These are phyloP conservation scores for Oophaga pumilio DNA, from an alignment of 2,113 vertebrate species.

Conservation along the genomic window DNA sequence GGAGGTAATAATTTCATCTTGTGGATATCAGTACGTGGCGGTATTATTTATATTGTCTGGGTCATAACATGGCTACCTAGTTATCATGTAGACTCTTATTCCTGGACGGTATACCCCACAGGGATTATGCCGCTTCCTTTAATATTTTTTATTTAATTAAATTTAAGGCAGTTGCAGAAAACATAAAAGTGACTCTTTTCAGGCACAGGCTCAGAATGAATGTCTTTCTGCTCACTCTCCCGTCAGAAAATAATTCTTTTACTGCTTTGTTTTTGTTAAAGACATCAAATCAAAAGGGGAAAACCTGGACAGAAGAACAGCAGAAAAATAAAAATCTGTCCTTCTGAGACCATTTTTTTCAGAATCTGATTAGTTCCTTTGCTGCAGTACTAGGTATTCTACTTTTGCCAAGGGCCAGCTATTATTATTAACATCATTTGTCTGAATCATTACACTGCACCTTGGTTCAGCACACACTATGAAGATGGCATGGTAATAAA, in stretches of 20 bases:
- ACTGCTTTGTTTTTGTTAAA: slow-evolving; percentile 64
- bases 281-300: slow-evolving; percentile 63
- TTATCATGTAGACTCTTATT: not conserved
- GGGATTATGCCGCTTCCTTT: not conserved
- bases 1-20: not conserved
- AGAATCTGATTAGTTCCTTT: slow-evolving; percentile 77
- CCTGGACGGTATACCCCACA: not conserved
- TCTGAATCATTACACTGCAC: slow-evolving; percentile 93
- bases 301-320: slow-evolving; percentile 64
- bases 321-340: slow-evolving; percentile 68
- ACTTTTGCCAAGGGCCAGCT: slow-evolving; percentile 90
- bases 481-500: slow-evolving; percentile 96
- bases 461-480: slow-evolving; percentile 89
- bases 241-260: slow-evolving; percentile 51
- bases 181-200: slow-evolving; percentile 6
- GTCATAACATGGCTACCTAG: not conserved
- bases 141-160: not conserved
- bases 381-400: slow-evolving; percentile 73
- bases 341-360: slow-evolving; percentile 73
- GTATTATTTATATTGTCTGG: too few relatives aligned
- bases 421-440: slow-evolving; percentile 98
- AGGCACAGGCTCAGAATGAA: slow-evolving; percentile 32
- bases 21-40: not conserved
- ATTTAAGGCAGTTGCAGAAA: not conserved
- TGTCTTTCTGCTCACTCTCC: slow-evolving; percentile 32